Evolutionary conservation across 2,797 vertebrate species (phyloP).

Genomic region (Sternotherus odoratus): DNA sequence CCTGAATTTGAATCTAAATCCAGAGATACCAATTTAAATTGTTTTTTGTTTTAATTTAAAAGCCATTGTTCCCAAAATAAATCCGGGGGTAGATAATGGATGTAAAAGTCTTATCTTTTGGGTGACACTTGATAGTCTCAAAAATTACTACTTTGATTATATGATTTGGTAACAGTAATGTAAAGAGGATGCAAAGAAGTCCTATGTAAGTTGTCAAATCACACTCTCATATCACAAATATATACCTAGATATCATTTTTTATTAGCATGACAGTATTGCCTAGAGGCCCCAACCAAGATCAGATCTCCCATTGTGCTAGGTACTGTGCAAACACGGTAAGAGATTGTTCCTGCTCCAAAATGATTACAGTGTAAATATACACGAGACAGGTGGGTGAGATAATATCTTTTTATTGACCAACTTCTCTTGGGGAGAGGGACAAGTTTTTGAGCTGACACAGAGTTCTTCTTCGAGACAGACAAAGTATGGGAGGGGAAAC

Average conservation of each 20-base stretch:
- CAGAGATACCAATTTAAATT: neutral
- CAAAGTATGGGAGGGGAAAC: neutral
- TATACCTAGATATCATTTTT: neutral
- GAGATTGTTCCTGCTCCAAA: neutral
- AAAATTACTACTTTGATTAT: neutral
- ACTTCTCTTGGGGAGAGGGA: no score
- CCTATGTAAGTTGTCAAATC: neutral
- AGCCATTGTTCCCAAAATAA: neutral
- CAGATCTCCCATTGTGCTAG: neutral
- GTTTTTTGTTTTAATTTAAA: neutral
- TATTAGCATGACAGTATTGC: neutral
- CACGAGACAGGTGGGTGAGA: neutral
- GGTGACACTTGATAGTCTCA: neutral
- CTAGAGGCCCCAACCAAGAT: neutral
- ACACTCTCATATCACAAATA: neutral
- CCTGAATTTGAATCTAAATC: constrained; percentile 1
- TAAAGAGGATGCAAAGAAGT: neutral
- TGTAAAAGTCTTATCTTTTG: neutral
- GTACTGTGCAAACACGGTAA: neutral
- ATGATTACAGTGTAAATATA: neutral
- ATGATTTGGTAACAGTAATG: neutral
- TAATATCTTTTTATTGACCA: neutral
- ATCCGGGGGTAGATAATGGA: neutral
- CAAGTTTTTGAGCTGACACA: neutral
- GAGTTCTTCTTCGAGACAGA: neutral